A percentile compares a stretch with the other conserved stretches of the same genome.
Conservation (phyloP, 2,797 vertebrate genomes). For the Smutsia temminckii region DNA sequence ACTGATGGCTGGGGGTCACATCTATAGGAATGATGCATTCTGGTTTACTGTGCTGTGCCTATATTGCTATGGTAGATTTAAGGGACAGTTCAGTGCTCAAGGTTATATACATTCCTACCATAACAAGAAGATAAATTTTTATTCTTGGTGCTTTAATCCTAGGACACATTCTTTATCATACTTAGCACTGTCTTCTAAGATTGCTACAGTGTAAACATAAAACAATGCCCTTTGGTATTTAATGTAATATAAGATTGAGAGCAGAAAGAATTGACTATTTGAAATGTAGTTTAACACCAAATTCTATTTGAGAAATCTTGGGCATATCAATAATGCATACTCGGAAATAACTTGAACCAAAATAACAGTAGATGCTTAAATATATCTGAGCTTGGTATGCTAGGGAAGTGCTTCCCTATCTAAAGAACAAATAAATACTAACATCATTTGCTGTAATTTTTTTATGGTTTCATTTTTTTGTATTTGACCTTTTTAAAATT, state of each 20-base stretch:
- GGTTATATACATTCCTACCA: neutral
- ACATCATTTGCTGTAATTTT: neutral
- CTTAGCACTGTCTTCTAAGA: constrained; percentile 15
- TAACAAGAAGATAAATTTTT: constrained; percentile 33
- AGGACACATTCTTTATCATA: neutral
- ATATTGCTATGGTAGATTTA: neutral
- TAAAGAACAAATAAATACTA: constrained; percentile 36
- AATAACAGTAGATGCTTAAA: constrained; percentile 23
- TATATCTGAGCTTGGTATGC: neutral
- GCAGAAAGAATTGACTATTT: constrained; percentile 20
- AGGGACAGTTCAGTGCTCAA: neutral
- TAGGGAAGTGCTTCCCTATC: neutral
- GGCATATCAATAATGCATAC: constrained; percentile 20
- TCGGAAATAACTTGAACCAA: constrained; percentile 25
- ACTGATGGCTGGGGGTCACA: neutral
- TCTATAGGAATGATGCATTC: neutral
- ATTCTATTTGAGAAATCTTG: constrained; percentile 18
- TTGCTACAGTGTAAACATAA: neutral
- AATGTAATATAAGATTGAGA: constrained; percentile 35
- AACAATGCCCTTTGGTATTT: constrained; percentile 24
- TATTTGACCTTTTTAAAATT: constrained; percentile 47
- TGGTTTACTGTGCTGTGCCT: neutral
- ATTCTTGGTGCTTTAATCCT: neutral
- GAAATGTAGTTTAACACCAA: constrained; percentile 12
- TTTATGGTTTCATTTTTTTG: constrained; percentile 31